phyloP scores from a whole-genome alignment of 2,888 invertebrate species.

The Eupithecia tripunctaria region DNA sequence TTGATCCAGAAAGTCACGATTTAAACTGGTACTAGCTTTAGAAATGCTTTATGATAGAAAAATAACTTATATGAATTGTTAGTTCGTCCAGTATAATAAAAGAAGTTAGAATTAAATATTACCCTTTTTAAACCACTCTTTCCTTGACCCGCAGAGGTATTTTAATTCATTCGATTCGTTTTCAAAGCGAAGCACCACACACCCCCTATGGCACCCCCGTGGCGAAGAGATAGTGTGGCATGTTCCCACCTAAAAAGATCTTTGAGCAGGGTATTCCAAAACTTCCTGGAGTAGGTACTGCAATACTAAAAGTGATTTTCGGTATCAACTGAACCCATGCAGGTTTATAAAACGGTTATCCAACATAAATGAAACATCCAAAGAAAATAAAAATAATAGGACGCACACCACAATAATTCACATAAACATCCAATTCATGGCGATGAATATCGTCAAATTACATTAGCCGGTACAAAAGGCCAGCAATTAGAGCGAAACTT shows the following conservation, averaged over 20 bases:
- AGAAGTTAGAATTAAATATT: neutral
- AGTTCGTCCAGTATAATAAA: neutral
- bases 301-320: neutral
- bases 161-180: too few species aligned
- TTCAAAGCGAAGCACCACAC: too few species aligned
- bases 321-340: neutral
- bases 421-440: slow-evolving; percentile 2
- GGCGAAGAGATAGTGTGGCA: too few species aligned
- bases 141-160: too few species aligned
- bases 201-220: too few species aligned
- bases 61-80: neutral
- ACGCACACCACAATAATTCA: neutral
- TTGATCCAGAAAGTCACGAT: neutral
- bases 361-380: neutral
- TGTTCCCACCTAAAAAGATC: too few species aligned
- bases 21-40: neutral
- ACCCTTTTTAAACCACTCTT: neutral
- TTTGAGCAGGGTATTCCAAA: neutral
- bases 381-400: neutral
- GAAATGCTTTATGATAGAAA: neutral
- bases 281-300: neutral
- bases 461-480: slow-evolving; percentile 47
- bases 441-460: slow-evolving; percentile 32
- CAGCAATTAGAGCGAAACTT: slow-evolving; percentile 62
- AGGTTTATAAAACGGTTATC: neutral